Evolutionary conservation across 2,797 vertebrate genomes (phyloP), one percentile per base, ranked within the genome.

Genomic region (Ispidina lecontei): DNA sequence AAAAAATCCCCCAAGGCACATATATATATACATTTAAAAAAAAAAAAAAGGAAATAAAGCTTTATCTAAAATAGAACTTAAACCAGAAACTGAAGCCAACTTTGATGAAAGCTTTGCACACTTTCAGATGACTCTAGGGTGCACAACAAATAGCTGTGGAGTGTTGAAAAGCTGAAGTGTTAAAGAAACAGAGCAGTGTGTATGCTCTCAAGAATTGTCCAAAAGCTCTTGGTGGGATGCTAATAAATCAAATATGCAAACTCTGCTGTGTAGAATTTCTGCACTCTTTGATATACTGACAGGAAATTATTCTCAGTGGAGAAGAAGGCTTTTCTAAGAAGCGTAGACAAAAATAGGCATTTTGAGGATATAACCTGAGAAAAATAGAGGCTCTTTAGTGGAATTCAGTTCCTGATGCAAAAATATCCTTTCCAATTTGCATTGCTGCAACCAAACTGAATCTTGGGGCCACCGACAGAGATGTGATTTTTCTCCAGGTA

Each of bases 11-110:
- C 49, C 47, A 43, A 84, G 85, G 77, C 74, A 91, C 7, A 90
- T 52, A 76, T 56, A 79, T 69, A 31, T 64, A 63, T 44, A 77
- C 23, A 25, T 73, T 81, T 18, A 0, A n/a, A 75, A 88, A 64
- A 37, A 37, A 37, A 37, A 14, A 37, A 13, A 81, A 51, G 49
- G 37, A 94, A 86, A 19, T 78, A 83, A 84, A 89, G 8, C 23
- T 91, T 91, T 85, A 56, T 89, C 60, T 87, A 52, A 94, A 93
- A 91, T 68, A 87, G 41, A 92, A 79, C 46, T 91, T 92, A 67
- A 91, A 81, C 19, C 33, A 90, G 60, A 86, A 79, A 84, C 60
- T 41, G 54, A 91, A 87, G 41, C 59, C 63, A 86, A 25, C 33
- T 91, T 91, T 79, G 74, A 73, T 81, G 82, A 91, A 92, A 90